Evolutionary conservation across 2,797 vertebrate genomes (phyloP).

Genomic region (Morelia viridis): DNA sequence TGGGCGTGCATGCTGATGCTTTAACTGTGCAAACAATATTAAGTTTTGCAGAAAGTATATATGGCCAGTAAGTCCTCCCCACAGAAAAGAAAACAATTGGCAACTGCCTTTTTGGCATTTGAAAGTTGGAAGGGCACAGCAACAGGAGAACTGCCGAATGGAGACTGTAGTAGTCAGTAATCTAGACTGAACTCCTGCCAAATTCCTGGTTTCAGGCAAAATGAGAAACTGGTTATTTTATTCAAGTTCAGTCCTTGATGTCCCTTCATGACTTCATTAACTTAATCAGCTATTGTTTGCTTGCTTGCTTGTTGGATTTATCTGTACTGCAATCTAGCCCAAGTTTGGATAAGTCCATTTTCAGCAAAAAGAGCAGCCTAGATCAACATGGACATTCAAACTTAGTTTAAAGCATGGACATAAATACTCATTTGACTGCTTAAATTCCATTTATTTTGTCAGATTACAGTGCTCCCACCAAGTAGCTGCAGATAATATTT

Average conservation of each 20-base stretch:
- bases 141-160: background rate
- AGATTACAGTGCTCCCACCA: background rate
- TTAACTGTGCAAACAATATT: background rate
- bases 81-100: background rate
- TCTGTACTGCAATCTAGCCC: background rate
- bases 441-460: background rate
- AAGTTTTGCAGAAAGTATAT: background rate
- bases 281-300: background rate
- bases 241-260: background rate
- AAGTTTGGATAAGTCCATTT: background rate
- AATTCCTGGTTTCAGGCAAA: background rate
- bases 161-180: background rate
- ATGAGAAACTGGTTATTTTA: background rate
- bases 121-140: background rate
- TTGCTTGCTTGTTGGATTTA: background rate
- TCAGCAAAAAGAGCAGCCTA: background rate
- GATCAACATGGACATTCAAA: background rate
- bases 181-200: background rate
- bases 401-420: background rate
- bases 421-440: background rate
- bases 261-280: background rate
- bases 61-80: background rate
- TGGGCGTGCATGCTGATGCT: background rate
- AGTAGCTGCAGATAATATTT: background rate
- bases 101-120: background rate